Evolutionary conservation across 1,140 invertebrate species (phyloP).

Genomic region (Heliconius hermathena): DNA sequence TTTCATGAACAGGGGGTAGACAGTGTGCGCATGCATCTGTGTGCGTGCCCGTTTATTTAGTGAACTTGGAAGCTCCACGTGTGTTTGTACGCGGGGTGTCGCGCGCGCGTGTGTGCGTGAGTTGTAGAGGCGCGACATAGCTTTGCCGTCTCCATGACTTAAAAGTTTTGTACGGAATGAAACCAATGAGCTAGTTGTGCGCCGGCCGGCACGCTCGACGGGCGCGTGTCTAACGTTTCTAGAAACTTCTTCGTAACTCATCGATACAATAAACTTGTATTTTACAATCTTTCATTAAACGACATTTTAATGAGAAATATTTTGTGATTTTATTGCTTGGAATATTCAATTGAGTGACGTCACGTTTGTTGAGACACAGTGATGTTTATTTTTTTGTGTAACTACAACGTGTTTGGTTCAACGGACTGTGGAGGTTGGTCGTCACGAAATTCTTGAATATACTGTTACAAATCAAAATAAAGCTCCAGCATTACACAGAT

Average conservation of each 20-base stretch:
- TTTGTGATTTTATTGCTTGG: constrained; percentile 44
- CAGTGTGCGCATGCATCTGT: constrained; percentile 72
- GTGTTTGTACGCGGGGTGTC: constrained; percentile 79
- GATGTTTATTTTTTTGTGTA: constrained; percentile 78
- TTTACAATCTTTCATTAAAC: constrained; percentile 40
- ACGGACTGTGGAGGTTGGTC: constrained; percentile 78
- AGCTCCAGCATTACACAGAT: constrained; percentile 59
- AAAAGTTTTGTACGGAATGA: constrained; percentile 79
- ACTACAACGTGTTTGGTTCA: constrained; percentile 80
- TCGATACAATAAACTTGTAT: constrained; percentile 62
- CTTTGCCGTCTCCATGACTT: constrained; percentile 81
- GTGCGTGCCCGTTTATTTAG: constrained; percentile 81
- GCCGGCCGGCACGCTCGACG: constrained; percentile 71
- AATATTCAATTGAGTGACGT: constrained; percentile 57
- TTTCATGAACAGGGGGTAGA: constrained; percentile 78
- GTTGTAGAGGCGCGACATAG: constrained; percentile 80
- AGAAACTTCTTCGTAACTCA: constrained; percentile 71
- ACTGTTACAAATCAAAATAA: constrained; percentile 67
- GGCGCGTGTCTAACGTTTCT: constrained; percentile 58
- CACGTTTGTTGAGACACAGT: constrained; percentile 46
- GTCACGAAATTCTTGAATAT: constrained; percentile 66
- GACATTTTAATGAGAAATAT: constrained; percentile 37
- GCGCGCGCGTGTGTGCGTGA: constrained; percentile 67
- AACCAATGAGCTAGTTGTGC: constrained; percentile 73
- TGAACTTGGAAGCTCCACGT: constrained; percentile 79